Percentiles rank a stretch among this genome's conserved stretches.
Evolutionary conservation across 2,113 vertebrate genomes (phyloP).

Genomic region (Periophthalmus modestus): DNA sequence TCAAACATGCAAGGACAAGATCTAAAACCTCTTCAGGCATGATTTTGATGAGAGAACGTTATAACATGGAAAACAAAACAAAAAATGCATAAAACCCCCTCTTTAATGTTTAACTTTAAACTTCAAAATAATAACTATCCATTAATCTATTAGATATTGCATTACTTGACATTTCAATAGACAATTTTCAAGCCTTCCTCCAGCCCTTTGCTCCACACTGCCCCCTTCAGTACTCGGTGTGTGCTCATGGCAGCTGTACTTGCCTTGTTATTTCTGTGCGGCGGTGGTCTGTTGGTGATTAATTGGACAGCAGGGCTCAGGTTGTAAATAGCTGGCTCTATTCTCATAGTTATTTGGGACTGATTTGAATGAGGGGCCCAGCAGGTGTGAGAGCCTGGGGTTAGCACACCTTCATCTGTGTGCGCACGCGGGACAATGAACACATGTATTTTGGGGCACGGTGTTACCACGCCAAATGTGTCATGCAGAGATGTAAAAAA

Average conservation of each 20-base stretch:
- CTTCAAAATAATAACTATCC: too few species aligned
- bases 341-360: conserved; percentile 55
- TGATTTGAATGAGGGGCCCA: conserved; percentile 51
- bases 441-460: conserved; percentile 9
- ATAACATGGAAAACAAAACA: too few species aligned
- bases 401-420: conserved; percentile 14
- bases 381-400: conserved; percentile 51
- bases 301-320: conserved; percentile 51
- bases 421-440: not conserved
- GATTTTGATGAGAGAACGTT: too few species aligned
- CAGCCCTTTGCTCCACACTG: conserved; percentile 1
- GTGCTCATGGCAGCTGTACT: conserved; percentile 47
- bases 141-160: too few species aligned
- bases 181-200: too few species aligned
- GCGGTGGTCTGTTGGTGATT: conserved; percentile 54
- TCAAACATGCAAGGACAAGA: too few species aligned
- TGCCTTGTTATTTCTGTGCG: conserved; percentile 53
- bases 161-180: too few species aligned
- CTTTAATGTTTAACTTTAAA: too few species aligned
- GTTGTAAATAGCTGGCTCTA: conserved; percentile 69
- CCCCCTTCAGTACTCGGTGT: conserved; percentile 9
- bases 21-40: too few species aligned
- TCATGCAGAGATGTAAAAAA: too few species aligned
- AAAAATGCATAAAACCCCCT: too few species aligned
- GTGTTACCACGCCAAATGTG: not conserved